Evolutionary conservation across 2,797 vertebrate genomes (phyloP).

Genomic region (Oophaga sylvatica): DNA sequence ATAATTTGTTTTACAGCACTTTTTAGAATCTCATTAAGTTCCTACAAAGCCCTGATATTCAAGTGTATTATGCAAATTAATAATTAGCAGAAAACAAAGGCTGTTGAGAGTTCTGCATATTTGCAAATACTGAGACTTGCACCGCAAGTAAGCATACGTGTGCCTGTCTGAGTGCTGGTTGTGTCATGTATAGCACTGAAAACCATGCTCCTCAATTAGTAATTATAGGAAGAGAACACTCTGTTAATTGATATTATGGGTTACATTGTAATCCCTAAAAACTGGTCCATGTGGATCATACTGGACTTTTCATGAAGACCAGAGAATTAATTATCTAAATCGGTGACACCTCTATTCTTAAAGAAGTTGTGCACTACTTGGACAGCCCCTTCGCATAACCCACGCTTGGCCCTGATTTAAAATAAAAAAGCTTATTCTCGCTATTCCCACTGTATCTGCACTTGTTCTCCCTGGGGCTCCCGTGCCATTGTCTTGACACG

Average conservation of each 20-base stretch:
- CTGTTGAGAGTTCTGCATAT: slow-evolving; percentile 39
- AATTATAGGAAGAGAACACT: not conserved
- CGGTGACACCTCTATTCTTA: not conserved
- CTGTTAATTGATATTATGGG: not conserved
- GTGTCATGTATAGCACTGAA: not conserved
- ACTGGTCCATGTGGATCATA: not conserved
- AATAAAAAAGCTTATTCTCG: too few species aligned
- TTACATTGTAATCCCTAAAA: not conserved
- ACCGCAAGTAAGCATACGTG: not conserved
- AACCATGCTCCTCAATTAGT: not conserved
- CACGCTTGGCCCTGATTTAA: too few species aligned
- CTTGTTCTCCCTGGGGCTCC: too few species aligned
- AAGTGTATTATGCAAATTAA: slow-evolving; percentile 63
- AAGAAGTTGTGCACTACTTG: too few species aligned
- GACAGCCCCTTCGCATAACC: too few species aligned
- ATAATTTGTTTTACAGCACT: slow-evolving; percentile 36
- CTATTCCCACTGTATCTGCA: too few species aligned
- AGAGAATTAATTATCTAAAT: not conserved
- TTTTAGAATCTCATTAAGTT: slow-evolving; percentile 58
- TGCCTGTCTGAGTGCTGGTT: not conserved
- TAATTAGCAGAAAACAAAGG: slow-evolving; percentile 55
- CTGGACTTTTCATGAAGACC: not conserved
- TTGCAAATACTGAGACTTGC: slow-evolving; percentile 37
- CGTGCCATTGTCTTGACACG: too few species aligned
- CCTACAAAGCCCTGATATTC: slow-evolving; percentile 28